phyloP scores from a whole-genome alignment of 2,888 invertebrate genomes.

The Oligia fasciuncula region DNA sequence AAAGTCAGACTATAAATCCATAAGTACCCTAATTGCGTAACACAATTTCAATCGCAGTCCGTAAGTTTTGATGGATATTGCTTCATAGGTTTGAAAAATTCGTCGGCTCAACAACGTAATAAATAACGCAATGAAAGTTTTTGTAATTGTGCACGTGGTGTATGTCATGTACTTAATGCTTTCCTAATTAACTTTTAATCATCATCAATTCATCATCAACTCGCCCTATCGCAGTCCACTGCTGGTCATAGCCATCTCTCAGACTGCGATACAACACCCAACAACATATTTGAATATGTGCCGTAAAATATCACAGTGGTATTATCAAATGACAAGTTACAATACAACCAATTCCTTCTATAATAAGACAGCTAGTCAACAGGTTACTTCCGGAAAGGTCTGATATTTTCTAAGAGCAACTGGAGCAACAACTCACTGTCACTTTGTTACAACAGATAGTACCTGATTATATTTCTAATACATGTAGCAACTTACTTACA shows the following conservation, averaged over 20 bases:
- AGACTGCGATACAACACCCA: too few species aligned
- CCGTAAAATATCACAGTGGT: not conserved
- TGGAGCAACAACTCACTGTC: slow-evolving; percentile 41
- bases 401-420: slow-evolving; percentile 19
- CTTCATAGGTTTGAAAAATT: not conserved
- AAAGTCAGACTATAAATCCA: too few species aligned
- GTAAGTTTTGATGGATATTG: not conserved
- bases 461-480: slow-evolving; percentile 56
- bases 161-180: too few species aligned
- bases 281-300: not conserved
- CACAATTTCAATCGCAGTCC: not conserved
- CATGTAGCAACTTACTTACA: slow-evolving; percentile 57
- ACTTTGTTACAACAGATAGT: slow-evolving; percentile 48
- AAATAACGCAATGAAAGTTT: not conserved
- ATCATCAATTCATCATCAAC: too few species aligned
- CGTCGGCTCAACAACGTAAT: not conserved
- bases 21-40: too few species aligned
- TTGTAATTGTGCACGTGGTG: not conserved
- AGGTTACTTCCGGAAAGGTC: slow-evolving; percentile 12
- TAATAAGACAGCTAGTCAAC: not conserved
- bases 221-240: too few species aligned
- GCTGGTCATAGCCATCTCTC: too few species aligned
- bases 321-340: not conserved
- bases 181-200: too few species aligned
- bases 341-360: not conserved